Evolutionary conservation across 2,888 invertebrate species (phyloP).

Genomic region (Alloscopus bannaensis): DNA sequence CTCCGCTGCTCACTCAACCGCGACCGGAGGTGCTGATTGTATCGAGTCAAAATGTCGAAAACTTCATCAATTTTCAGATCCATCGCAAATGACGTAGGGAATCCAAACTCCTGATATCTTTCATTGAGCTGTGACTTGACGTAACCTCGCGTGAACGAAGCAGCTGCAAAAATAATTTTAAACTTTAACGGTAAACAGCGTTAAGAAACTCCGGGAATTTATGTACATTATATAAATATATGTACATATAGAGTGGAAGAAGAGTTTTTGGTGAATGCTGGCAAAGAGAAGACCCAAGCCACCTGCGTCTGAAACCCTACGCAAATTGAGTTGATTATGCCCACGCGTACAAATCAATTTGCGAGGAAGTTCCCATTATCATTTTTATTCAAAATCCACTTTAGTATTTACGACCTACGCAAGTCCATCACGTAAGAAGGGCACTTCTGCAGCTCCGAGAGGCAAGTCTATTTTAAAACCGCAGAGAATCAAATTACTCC

Average conservation of each 20-base stretch:
- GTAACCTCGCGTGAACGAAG: no score
- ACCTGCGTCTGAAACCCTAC: neutral
- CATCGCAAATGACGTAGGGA: no score
- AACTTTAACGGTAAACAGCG: no score
- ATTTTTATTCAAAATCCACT: neutral
- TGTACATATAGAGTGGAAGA: neutral
- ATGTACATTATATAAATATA: no score
- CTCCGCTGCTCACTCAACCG: no score
- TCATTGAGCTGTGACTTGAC: no score
- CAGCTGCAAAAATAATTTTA: no score
- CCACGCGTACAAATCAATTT: neutral
- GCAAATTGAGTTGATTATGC: neutral
- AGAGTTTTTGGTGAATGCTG: neutral
- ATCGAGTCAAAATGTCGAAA: no score
- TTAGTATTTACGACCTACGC: slow-evolving; percentile 4
- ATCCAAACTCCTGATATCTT: no score
- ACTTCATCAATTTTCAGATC: no score
- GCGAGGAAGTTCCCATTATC: neutral
- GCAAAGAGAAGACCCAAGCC: neutral
- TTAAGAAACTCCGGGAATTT: no score
- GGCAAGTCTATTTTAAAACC: slow-evolving; percentile 18
- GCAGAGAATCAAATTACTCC: neutral
- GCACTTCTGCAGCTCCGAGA: slow-evolving; percentile 10
- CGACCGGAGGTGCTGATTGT: no score
- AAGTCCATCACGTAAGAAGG: slow-evolving; percentile 37